phyloP scores from a whole-genome alignment of 2,113 vertebrate genomes.

The Cavia aperea region DNA sequence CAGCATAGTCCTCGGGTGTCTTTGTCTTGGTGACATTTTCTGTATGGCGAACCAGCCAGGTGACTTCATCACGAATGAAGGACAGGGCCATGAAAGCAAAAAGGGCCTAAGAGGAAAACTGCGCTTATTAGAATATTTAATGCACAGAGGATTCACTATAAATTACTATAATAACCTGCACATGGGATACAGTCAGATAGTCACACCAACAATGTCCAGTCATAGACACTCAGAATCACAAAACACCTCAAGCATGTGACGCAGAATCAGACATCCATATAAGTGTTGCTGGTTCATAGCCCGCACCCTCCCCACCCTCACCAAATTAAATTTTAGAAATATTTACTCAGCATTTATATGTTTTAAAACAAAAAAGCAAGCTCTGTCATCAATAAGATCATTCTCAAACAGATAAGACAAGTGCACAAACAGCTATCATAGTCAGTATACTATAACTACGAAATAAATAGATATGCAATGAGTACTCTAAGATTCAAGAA shows the following conservation, averaged over 20 bases:
- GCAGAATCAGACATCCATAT: background rate
- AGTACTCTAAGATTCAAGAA: background rate
- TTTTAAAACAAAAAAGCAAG: slow-evolving; percentile 37
- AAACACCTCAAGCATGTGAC: background rate
- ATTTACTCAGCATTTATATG: slow-evolving; percentile 32
- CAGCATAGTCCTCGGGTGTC: slow-evolving; percentile 85
- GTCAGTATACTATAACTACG: background rate
- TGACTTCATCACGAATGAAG: slow-evolving; percentile 91
- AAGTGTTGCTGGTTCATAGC: background rate
- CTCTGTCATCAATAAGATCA: slow-evolving; percentile 30
- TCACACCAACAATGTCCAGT: background rate
- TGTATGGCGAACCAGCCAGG: slow-evolving; percentile 88
- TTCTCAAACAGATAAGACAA: slow-evolving; percentile 19
- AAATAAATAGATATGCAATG: background rate
- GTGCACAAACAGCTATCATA: background rate
- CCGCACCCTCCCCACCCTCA: background rate
- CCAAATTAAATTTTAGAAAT: slow-evolving; percentile 50
- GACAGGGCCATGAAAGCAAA: slow-evolving; percentile 91
- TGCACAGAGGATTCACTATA: background rate
- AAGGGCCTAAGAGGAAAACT: slow-evolving; percentile 77
- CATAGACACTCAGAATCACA: background rate
- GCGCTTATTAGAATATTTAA: slow-evolving; percentile 21
- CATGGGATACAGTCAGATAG: background rate
- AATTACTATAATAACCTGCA: background rate
- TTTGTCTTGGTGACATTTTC: slow-evolving; percentile 92